Base-by-base conservation (phyloP, 2,797 vertebrate species). In the Gadopsis bispinosus region DNA sequence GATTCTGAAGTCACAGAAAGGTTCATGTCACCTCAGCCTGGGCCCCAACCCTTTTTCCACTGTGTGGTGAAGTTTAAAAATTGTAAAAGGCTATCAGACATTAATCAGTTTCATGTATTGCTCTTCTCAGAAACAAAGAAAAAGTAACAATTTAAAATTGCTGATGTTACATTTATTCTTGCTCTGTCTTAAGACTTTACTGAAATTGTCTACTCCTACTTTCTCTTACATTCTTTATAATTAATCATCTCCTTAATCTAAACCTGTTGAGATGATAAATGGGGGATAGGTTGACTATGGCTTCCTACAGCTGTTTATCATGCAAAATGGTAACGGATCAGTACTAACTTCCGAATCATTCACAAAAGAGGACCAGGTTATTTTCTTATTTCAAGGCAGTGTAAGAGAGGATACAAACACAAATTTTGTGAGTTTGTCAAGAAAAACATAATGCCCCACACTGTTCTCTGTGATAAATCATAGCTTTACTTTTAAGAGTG, bases 261-360 rank as follows among this genome's bases (percentile, higher is more conserved):
- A 68, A 26, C 37, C 53, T 33, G 16, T 39, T 33, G 35, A 2
- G 20, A 75, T 69, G 48, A 35, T 62, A 50, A 64, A 86, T 58
- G 50, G 48, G 4, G 6, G 10, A 31, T 37, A 47, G 11, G 35
- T n/a, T 43, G 35, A 66, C 29, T 61, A 6, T 59, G 17, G 13
- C 19, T 78, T 56, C 8, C 26, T 61, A 4, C 10, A 29, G 8
- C 3, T 60, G 35, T 50, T 55, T 41, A 9, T 62, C 22, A 43
- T 31, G 13, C 41, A 1, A 41, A 60, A 7, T 29, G 1, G 64
- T 22, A n/a, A 56, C 0, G 0, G 17, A 45, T 81, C 17, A 17
- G 10, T 33, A 51, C 17, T 13, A 16, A 16, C n/a, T 31, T 41
- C 7, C 7, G 7, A 17, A 43, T 39, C 13, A 19, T 64, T 26